Percentiles rank a stretch among this genome's conserved stretches.
phyloP scores from a whole-genome alignment of 2,113 vertebrate genomes.

The Chrysochloris asiatica region DNA sequence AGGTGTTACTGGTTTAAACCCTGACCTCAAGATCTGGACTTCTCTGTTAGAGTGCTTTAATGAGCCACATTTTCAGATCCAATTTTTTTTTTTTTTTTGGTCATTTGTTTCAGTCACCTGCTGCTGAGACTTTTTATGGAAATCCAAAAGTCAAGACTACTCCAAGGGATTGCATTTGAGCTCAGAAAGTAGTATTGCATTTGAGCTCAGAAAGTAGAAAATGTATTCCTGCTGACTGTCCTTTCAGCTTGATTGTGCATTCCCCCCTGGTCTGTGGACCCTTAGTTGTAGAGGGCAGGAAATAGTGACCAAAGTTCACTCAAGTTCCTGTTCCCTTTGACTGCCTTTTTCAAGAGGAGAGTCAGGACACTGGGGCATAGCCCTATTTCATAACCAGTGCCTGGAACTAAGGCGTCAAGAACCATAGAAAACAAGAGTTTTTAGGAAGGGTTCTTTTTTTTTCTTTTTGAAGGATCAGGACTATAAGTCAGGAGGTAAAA shows the following conservation, averaged over 20 bases:
- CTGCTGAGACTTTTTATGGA: constrained; percentile 27
- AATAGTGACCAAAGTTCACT: constrained; percentile 9
- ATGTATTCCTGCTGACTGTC: not conserved
- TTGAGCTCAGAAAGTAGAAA: too few species aligned
- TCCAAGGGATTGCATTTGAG: not conserved
- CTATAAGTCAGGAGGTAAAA: not conserved
- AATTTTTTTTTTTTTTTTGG: too few species aligned
- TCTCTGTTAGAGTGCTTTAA: constrained; percentile 6
- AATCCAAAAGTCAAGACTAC: not conserved
- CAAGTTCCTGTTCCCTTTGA: constrained; percentile 43
- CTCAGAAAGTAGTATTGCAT: too few species aligned
- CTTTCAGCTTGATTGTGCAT: not conserved
- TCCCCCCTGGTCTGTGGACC: not conserved
- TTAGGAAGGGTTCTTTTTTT: not conserved
- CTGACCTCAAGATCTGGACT: not conserved
- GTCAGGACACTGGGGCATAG: not conserved
- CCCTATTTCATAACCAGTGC: not conserved
- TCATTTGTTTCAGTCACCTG: constrained; percentile 19
- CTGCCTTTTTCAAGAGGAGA: constrained; percentile 21
- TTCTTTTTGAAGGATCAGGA: not conserved
- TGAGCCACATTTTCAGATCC: constrained; percentile 9
- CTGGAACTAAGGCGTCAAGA: not conserved
- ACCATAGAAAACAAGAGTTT: not conserved
- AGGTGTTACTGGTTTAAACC: not conserved
- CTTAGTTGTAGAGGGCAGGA: constrained; percentile 1